phyloP scores from a whole-genome alignment of 2,888 invertebrate species.

The Eutolmus rufibarbis region DNA sequence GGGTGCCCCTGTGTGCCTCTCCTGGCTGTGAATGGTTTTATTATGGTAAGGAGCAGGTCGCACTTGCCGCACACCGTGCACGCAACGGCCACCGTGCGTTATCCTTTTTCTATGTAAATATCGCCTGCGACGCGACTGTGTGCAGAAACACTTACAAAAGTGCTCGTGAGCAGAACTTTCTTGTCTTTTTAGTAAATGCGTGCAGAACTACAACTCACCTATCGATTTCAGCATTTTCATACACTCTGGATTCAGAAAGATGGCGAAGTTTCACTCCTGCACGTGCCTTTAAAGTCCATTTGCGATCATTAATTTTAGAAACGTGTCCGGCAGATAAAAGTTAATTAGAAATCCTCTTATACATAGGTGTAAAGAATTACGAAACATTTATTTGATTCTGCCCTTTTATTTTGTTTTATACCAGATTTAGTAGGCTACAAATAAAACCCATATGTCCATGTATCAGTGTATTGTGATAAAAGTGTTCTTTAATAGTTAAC shows the following conservation, averaged over 20 bases:
- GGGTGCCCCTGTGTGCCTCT: conserved; percentile 43
- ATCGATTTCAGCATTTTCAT: neutral
- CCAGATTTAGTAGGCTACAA: too few species aligned
- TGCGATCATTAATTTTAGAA: neutral
- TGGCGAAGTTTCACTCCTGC: neutral
- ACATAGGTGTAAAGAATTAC: neutral
- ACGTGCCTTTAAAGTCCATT: neutral
- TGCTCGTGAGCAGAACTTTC: neutral
- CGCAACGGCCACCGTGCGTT: neutral
- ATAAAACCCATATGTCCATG: too few species aligned
- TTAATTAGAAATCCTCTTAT: neutral
- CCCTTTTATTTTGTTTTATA: too few species aligned
- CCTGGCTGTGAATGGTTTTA: conserved; percentile 56
- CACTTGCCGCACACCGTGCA: conserved; percentile 40
- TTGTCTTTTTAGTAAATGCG: neutral
- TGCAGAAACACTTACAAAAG: neutral
- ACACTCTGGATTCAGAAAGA: neutral
- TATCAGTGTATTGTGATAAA: too few species aligned
- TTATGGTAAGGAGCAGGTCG: conserved; percentile 39
- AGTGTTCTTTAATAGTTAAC: too few species aligned
- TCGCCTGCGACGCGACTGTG: neutral
- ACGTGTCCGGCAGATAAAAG: neutral
- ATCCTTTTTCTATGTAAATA: neutral
- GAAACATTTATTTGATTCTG: too few species aligned
- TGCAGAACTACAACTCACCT: neutral